Evolutionary conservation across 2,113 vertebrate species (phyloP), one percentile per base, ranked within the genome.

Genomic region (Lampris incognitus): DNA sequence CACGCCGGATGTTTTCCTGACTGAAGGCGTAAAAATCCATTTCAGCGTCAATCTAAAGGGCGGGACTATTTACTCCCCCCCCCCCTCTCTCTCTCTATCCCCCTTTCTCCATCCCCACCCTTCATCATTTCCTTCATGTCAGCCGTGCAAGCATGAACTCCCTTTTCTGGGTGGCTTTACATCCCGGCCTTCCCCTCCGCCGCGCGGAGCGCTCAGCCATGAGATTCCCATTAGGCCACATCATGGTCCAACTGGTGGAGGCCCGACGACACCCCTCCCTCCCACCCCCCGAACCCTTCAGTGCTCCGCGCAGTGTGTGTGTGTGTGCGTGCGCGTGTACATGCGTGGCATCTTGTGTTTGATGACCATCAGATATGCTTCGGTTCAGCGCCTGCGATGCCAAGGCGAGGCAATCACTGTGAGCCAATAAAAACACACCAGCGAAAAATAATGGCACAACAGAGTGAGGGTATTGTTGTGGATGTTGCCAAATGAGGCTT

Each of bases 191-290:
- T 24, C 72, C 65, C 51, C 60, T 75, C 63, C 44, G 66, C 74
- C 40, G 61, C 72, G 80, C 74, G 75, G 73, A 39, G 76, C 86
- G 78, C 69, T 90, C 79, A 89, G 77, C 88, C 88, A 78, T 87
- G 72, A 79, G 66, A 94, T 90, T 90, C 86, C 91, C 85, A 93
- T 92, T 91, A 93, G 82, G 55, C 67, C 59, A 77, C 76, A 77
- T 60, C 71, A 79, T 77, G 84, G 82, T 81, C 83, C 75, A 72
- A 79, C 56, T 68, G 79, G 58, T 63, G 69, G 69, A 3, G 76
- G 60, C 67, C n/a, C 60, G 62, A 83, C 70, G 74, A 63, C 41
- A 54, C 78, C 71, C 81, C 77, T 74, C 79, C 72, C 62, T 66
- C 73, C 69, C 24, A 65, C 54, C 67, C 66, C 38, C 66, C 58